Evolutionary conservation across 2,797 vertebrate genomes (phyloP).

Genomic region (Bovichtus diacanthus): DNA sequence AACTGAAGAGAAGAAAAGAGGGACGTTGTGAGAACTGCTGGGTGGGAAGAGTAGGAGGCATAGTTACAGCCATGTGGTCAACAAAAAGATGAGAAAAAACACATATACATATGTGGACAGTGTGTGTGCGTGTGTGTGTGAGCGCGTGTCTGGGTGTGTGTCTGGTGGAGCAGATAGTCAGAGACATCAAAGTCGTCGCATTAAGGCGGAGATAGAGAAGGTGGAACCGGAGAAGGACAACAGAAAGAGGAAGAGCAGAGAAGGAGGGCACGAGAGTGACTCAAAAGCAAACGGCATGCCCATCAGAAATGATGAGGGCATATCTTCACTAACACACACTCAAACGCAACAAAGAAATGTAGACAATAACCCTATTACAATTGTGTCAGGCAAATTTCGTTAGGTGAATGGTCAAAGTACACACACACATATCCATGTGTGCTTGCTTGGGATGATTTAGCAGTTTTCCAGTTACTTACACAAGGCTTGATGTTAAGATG

Average conservation of each 20-base stretch:
- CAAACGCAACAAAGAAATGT: background rate
- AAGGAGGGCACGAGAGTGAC: background rate
- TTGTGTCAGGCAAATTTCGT: conserved; percentile 18
- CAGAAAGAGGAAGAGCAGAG: background rate
- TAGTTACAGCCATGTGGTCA: background rate
- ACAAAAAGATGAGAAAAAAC: background rate
- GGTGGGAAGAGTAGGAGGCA: background rate
- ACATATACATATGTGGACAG: background rate
- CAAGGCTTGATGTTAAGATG: conserved; percentile 21
- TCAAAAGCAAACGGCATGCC: background rate
- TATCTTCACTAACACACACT: background rate
- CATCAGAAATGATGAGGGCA: background rate
- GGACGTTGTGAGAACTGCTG: background rate
- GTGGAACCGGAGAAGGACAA: background rate
- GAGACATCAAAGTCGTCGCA: background rate
- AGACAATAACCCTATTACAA: conserved; percentile 9
- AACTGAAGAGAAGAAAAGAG: background rate
- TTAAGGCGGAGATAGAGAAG: background rate
- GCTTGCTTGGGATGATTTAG: conserved; percentile 25
- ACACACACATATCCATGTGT: conserved; percentile 14
- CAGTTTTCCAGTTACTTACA: conserved; percentile 6
- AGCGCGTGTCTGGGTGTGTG: conserved; percentile 1
- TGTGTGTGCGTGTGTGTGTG: background rate
- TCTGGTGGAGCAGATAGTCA: background rate
- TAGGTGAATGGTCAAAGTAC: conserved; percentile 46